phyloP scores from a whole-genome alignment of 2,113 vertebrate genomes.

The Macaca nemestrina region DNA sequence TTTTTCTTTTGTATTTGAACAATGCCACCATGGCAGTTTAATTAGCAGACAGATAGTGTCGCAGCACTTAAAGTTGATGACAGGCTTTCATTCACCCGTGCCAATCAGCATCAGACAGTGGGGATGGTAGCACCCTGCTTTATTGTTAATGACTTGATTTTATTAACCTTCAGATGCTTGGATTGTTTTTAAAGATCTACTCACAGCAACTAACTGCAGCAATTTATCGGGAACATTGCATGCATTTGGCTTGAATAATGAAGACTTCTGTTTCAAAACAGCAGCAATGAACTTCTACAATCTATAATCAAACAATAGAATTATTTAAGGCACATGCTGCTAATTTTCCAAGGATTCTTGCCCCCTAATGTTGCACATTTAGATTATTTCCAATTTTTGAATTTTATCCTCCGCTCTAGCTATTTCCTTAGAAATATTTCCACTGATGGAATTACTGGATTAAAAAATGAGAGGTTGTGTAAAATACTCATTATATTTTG shows the following conservation, averaged over 20 bases:
- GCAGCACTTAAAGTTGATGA: constrained; percentile 28
- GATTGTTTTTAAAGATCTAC: constrained; percentile 66
- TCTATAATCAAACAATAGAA: constrained; percentile 21
- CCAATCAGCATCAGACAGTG: constrained; percentile 41
- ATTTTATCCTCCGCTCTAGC: background rate
- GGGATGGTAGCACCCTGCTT: constrained; percentile 15
- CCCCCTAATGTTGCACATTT: background rate
- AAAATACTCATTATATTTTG: background rate
- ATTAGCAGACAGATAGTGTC: constrained; percentile 44
- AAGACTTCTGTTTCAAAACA: constrained; percentile 13
- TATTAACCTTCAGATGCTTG: constrained; percentile 66
- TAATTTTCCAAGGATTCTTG: constrained; percentile 43
- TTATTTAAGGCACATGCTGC: background rate
- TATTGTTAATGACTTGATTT: constrained; percentile 58
- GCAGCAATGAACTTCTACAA: background rate
- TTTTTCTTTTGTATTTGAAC: constrained; percentile 40
- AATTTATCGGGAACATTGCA: constrained; percentile 48
- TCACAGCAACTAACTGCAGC: constrained; percentile 58
- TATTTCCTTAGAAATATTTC: constrained; percentile 48
- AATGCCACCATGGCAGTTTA: background rate
- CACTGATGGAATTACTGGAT: background rate
- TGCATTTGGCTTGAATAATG: constrained; percentile 47
- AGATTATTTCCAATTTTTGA: constrained; percentile 24
- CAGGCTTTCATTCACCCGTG: constrained; percentile 36
- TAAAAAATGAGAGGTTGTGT: background rate